A percentile compares a stretch with the other conserved stretches of the same genome.
Evolutionary conservation across 2,113 vertebrate species (phyloP).

Genomic region (Cebidichthys violaceus): DNA sequence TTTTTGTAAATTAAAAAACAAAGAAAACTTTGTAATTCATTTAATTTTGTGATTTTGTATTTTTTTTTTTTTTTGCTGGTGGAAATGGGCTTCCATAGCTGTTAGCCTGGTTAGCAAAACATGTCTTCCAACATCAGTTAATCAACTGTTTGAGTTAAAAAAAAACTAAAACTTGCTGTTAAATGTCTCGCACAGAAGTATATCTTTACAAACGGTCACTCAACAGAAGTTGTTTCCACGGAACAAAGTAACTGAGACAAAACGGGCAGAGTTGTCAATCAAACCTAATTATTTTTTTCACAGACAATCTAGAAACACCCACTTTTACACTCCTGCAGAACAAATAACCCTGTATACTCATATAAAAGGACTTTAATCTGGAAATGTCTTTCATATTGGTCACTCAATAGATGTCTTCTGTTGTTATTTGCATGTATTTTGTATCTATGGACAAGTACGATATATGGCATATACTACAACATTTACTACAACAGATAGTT

Average conservation of each 20-base stretch:
- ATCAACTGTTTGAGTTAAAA: background rate
- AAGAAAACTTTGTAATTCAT: too few species aligned
- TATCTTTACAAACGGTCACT: background rate
- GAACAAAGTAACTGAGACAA: conserved; percentile 15
- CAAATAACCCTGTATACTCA: background rate
- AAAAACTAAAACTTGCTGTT: background rate
- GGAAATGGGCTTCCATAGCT: too few species aligned
- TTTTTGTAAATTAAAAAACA: too few species aligned
- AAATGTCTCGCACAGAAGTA: background rate
- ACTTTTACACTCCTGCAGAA: background rate
- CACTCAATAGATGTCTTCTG: background rate
- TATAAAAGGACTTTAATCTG: background rate
- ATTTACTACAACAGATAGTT: background rate
- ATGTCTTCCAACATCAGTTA: background rate
- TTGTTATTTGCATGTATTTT: background rate
- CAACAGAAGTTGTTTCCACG: conserved; percentile 8
- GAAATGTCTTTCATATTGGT: background rate
- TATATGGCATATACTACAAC: background rate
- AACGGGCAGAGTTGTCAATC: conserved; percentile 65
- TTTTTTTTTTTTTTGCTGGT: background rate
- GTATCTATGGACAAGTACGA: background rate
- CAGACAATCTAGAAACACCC: background rate
- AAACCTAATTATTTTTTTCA: conserved; percentile 9
- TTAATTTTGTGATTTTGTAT: background rate
- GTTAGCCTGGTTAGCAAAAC: background rate